phyloP scores from a whole-genome alignment of 1,140 invertebrate genomes.

The Hypothenemus hampei region DNA sequence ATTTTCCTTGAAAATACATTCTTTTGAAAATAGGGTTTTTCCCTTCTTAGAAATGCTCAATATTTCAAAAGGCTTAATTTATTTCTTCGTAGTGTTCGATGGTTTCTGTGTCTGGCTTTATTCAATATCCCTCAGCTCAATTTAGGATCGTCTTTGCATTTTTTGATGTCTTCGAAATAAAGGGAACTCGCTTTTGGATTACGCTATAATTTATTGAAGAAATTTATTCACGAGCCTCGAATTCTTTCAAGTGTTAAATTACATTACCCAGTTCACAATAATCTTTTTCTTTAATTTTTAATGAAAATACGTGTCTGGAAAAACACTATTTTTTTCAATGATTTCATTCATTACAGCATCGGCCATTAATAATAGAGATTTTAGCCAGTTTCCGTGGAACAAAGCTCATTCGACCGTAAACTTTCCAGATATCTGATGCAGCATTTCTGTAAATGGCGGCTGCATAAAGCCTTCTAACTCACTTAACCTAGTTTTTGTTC shows the following conservation, averaged over 20 bases:
- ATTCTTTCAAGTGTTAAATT: conserved; percentile 13
- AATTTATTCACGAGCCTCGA: conserved; percentile 7
- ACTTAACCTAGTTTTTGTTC: conserved; percentile 21
- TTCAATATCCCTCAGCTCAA: conserved; percentile 1
- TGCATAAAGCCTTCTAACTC: conserved; percentile 17
- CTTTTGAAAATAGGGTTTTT: no score
- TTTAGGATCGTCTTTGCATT: conserved; percentile 7
- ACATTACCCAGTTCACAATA: conserved; percentile 9
- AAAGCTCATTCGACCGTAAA: conserved; percentile 22
- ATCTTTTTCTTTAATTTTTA: no score
- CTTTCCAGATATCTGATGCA: conserved; percentile 22
- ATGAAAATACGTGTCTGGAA: no score
- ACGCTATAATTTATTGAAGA: conserved; percentile 13
- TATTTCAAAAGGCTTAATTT: conserved; percentile 10
- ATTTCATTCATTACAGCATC: no score
- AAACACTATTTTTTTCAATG: no score
- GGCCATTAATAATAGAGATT: conserved; percentile 25
- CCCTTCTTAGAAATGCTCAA: not conserved
- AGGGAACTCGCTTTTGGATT: conserved; percentile 4
- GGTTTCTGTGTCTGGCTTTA: not conserved
- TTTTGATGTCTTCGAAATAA: conserved; percentile 14
- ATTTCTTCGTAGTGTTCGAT: conserved; percentile 3
- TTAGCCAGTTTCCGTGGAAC: conserved; percentile 21
- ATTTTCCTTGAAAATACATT: no score
- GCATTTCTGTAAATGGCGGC: conserved; percentile 24